These are phyloP conservation scores for Malurus elegans DNA, from an alignment of 2,113 vertebrate genomes.

Conservation along the genomic window DNA sequence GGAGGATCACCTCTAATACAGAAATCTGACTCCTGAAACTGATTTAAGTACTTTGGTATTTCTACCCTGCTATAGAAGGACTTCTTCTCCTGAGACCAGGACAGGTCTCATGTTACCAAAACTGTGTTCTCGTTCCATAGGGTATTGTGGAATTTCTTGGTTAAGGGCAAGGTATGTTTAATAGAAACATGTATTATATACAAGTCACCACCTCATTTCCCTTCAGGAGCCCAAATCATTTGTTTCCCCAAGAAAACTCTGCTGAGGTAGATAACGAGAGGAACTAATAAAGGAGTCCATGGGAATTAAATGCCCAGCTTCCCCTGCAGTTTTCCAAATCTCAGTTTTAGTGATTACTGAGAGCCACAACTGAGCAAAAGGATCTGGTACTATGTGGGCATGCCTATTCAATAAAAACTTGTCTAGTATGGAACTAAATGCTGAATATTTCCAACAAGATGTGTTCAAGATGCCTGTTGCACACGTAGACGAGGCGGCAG, in stretches of 20 bases:
- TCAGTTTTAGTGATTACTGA: background rate
- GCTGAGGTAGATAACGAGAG: background rate
- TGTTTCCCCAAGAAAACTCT: background rate
- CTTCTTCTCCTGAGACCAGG: background rate
- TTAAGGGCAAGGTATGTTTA: background rate
- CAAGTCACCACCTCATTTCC: background rate
- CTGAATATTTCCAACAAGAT: background rate
- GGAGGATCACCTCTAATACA: fast-evolving
- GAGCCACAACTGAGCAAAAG: background rate
- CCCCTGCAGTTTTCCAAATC: background rate
- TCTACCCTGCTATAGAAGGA: background rate
- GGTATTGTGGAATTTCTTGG: background rate
- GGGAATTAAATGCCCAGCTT: background rate
- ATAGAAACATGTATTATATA: background rate
- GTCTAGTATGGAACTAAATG: background rate
- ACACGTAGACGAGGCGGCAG: background rate
- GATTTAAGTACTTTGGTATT: background rate
- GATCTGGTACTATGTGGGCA: background rate
- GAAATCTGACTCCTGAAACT: background rate
- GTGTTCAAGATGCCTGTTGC: background rate
- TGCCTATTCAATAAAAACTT: background rate
- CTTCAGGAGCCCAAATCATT: background rate
- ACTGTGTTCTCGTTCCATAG: background rate
- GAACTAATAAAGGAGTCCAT: background rate
- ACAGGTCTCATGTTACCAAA: background rate